These are phyloP conservation scores for Noctua janthina DNA, from an alignment of 2,888 invertebrate species.

Conservation along the genomic window DNA sequence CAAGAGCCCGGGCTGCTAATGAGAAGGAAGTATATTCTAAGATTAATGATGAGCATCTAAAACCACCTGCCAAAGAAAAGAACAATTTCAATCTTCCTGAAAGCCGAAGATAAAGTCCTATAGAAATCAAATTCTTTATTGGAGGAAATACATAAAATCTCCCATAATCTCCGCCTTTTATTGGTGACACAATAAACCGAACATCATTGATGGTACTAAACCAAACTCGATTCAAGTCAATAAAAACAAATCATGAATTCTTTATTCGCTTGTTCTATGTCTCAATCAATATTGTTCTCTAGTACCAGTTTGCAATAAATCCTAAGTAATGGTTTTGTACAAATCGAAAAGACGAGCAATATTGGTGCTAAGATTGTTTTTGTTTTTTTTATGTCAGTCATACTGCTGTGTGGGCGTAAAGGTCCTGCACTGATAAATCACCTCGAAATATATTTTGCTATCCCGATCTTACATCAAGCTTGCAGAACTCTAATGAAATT, in stretches of 20 bases:
- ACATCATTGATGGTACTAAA: conserved; percentile 6
- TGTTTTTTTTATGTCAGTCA: not conserved
- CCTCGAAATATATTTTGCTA: not conserved
- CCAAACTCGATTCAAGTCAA: conserved; percentile 8
- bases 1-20: rapidly evolving
- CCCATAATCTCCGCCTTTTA: conserved; percentile 14
- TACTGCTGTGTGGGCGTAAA: not conserved
- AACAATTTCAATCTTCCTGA: not conserved
- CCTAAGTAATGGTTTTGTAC: not conserved
- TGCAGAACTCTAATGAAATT: not conserved
- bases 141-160: conserved; percentile 11
- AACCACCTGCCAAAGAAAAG: not conserved
- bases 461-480: not conserved
- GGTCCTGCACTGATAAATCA: not conserved
- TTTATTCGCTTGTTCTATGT: not conserved
- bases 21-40: not conserved
- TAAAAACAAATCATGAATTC: conserved; percentile 24
- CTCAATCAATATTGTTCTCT: conserved; percentile 12
- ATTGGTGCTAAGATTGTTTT: not conserved
- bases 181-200: conserved; percentile 25
- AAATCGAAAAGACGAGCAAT: not conserved
- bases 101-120: not conserved
- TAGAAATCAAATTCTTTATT: conserved; percentile 3
- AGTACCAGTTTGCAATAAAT: not conserved
- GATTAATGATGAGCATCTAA: not conserved